These are phyloP conservation scores for Cheilosia urbana DNA, from an alignment of 2,888 invertebrate species.

Conservation along the genomic window DNA sequence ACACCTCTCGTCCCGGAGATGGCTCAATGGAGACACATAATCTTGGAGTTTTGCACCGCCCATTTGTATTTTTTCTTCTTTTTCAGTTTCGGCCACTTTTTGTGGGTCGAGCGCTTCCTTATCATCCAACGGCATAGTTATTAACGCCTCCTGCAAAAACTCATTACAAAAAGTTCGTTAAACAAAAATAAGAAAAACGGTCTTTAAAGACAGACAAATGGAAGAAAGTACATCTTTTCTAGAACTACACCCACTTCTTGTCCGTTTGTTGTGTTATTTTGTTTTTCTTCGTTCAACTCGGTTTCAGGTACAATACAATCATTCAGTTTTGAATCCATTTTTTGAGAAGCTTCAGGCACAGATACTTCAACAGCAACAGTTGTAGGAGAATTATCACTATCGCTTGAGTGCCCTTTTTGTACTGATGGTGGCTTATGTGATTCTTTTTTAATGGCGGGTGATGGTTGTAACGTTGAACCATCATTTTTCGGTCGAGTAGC, in stretches of 20 bases:
- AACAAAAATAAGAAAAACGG: constrained; percentile 19
- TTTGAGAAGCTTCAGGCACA: constrained; percentile 50
- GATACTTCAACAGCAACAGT: constrained; percentile 6
- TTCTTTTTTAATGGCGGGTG: constrained; percentile 5
- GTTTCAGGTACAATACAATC: constrained; percentile 57
- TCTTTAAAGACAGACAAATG: constrained; percentile 31
- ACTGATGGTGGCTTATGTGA: not conserved
- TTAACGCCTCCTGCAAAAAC: constrained; percentile 70
- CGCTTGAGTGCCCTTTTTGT: constrained; percentile 23
- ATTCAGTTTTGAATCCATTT: constrained; percentile 26
- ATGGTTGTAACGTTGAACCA: constrained; percentile 5
- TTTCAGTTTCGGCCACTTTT: constrained; percentile 1
- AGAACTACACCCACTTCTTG: constrained; percentile 73
- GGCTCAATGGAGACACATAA: constrained; percentile 62
- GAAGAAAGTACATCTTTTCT: constrained; percentile 61
- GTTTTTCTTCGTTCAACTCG: constrained; percentile 28
- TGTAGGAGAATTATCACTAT: constrained; percentile 25
- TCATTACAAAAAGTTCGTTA: constrained; percentile 64
- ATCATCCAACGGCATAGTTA: constrained; percentile 28
- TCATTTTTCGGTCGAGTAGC: constrained; percentile 10
- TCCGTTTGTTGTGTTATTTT: constrained; percentile 40
- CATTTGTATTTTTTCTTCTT: constrained; percentile 12
- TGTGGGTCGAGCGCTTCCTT: constrained; percentile 22
- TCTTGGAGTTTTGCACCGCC: constrained; percentile 64
- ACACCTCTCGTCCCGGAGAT: constrained; percentile 63